These are phyloP conservation scores for Rhagonycha lutea DNA, from an alignment of 2,888 invertebrate genomes.

Conservation along the genomic window DNA sequence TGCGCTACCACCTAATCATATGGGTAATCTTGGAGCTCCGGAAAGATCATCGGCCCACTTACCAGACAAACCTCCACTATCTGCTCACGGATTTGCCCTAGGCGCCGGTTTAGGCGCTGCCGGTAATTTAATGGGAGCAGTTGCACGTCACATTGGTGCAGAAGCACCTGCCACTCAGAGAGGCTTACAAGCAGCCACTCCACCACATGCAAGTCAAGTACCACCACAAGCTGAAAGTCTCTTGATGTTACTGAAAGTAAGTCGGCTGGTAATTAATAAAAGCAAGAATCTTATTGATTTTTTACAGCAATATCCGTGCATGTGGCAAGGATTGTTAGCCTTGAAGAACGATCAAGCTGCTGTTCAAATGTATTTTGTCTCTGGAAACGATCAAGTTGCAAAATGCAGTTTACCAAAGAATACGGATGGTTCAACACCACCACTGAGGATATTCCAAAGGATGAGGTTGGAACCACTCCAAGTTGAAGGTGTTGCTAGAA, in stretches of 20 bases:
- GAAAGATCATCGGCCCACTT: conserved; percentile 41
- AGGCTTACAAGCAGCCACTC: conserved; percentile 61
- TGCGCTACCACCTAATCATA: conserved; percentile 44
- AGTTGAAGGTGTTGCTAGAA: conserved; percentile 92
- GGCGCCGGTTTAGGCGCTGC: conserved; percentile 53
- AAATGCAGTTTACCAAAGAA: conserved; percentile 85
- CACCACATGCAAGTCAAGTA: conserved; percentile 77
- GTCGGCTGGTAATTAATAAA: conserved; percentile 32
- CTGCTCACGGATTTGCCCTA: conserved; percentile 51
- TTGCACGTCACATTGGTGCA: conserved; percentile 55
- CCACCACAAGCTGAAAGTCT: conserved; percentile 83
- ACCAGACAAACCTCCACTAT: conserved; percentile 42
- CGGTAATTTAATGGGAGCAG: conserved; percentile 53
- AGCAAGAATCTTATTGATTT: conserved; percentile 27
- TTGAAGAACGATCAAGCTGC: conserved; percentile 96
- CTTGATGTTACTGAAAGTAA: conserved; percentile 74
- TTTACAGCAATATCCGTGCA: conserved; percentile 87
- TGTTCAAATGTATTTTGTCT: conserved; percentile 98
- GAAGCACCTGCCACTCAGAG: conserved; percentile 60
- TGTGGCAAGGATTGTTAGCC: conserved; percentile 96
- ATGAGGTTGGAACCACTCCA: conserved; percentile 97
- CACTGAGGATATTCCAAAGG: conserved; percentile 91
- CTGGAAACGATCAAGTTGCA: conserved; percentile 90
- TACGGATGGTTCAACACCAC: conserved; percentile 81
- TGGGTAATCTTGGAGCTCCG: conserved; percentile 40